Evolutionary conservation across 1,140 invertebrate genomes (phyloP), one percentile per base, ranked within the genome.

Genomic region (Zaprionus gabonicus): DNA sequence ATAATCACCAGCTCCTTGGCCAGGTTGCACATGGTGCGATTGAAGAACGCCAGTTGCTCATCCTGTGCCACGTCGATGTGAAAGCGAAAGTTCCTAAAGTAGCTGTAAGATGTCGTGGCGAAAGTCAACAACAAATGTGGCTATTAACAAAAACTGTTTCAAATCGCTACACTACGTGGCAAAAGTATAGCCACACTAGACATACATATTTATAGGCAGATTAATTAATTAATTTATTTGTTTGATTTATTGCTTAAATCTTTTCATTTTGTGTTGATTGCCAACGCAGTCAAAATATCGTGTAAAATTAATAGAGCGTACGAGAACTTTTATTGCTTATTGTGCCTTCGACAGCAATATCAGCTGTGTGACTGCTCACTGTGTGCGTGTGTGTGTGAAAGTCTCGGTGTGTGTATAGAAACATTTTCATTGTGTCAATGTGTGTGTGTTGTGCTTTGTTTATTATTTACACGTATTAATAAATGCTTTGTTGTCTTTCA

Each of bases 51-150:
- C 62, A 92, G 68, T 62, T 92, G 91, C 9, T 87, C 86, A 79
- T 92, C 91, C 72, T 76, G 76, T 27, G 77, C 85, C 73, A 92
- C 71, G 65, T 92, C 71, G 57, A 90, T 74, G 41, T 80, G 76
- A 80, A 92, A 92, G 70, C 90, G 90, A 78, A 92, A 92, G 74
- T 92, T 92, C 36, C 67, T 77, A 78, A 92, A 92, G 67, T 92
- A 92, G 66, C 91, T 92, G 76, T 23, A 9, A 10, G 15, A 15
- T 87, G 67, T 15, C 55, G 46, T 44, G 38, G 20, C 31, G 20
- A 60, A 78, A 69, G 20, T 70, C 1, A 67, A 28, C 1, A 67
- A 28, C 36, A 51, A 64, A 56, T 57, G 28, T 20, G 25, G 38
- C 49, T 65, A 71, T 71, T 76, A 65, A 38, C 58, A 64, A 59